phyloP scores from a whole-genome alignment of 2,113 vertebrate species.

The Vanacampus margaritifer region DNA sequence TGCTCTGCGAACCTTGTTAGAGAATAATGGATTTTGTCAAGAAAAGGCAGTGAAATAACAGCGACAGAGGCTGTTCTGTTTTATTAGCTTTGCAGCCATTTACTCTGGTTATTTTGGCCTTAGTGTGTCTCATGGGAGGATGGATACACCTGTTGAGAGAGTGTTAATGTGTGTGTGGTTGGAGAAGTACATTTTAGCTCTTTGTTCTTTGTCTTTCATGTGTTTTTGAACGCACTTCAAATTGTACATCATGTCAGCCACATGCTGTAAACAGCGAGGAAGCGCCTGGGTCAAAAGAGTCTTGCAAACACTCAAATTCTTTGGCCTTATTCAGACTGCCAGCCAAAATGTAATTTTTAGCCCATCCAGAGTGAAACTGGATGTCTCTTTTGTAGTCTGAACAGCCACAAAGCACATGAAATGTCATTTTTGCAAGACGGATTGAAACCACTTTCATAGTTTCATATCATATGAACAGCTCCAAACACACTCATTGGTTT shows the following conservation, averaged over 20 bases:
- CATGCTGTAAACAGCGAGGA: background rate
- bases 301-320: background rate
- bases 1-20: conserved; percentile 25
- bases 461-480: no score
- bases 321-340: no score
- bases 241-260: background rate
- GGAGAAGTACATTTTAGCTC: background rate
- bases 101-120: conserved; percentile 47
- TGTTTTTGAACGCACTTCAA: conserved; percentile 1
- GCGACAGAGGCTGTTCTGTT: conserved; percentile 34
- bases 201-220: background rate
- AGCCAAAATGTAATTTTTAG: background rate
- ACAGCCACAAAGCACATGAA: no score
- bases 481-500: no score
- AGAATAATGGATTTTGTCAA: conserved; percentile 45
- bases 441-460: no score
- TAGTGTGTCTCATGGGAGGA: conserved; percentile 16
- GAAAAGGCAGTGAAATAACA: conserved; percentile 38
- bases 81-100: conserved; percentile 46
- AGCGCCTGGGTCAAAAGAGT: background rate
- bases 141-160: conserved; percentile 33
- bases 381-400: no score
- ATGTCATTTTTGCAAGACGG: no score
- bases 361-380: no score
- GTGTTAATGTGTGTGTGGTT: conserved; percentile 4